Evolutionary conservation across 2,888 invertebrate genomes (phyloP), one percentile per base, ranked within the genome.

Genomic region (Syrista parreyssii): DNA sequence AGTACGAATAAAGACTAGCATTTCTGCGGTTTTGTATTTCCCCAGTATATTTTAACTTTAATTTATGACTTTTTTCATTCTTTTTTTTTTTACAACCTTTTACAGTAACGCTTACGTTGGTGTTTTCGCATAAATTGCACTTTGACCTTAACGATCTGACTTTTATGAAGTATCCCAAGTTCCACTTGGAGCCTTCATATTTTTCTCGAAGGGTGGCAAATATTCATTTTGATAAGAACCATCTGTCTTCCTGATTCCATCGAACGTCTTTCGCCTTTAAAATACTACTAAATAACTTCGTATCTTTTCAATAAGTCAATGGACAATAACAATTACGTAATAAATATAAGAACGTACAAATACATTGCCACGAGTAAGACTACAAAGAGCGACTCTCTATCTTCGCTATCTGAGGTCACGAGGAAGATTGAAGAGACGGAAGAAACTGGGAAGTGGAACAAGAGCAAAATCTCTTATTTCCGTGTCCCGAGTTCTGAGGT

Each of bases 401-500:
- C 55, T 9, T 55, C 55, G 23, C 1, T 55, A 4, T 55, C 9
- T 55, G 23, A 55, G 55, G 55, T 55, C 55, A 55, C 23, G 55
- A 55, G 55, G 34, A 55, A 55, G 55, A 55, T 55, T 23, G 55
- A 55, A 9, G 55, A 55, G 9, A 55, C 55, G 55, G 23, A 55
- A 23, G 55, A 23, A 23, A 55, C 9, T 23, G 55, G 55, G 23
- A 55, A 55, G 23, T 55, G 23, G 55, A 55, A 23, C 55, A 55
- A 23, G 55, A 55, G 55, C 23, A 23, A 55, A 55, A 55, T 55
- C 55, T 55, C 23, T 23, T 55, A 55, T 23, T 23, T 55, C 55
- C 55, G 23, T 55, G 55, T 55, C 23, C 1, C 23, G 55, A 55
- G 55, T 55, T 80, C 77, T 75, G 83, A 86, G 87, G 85, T 89